phyloP scores from a whole-genome alignment of 1,140 invertebrate genomes.

The Ostrea edulis region DNA sequence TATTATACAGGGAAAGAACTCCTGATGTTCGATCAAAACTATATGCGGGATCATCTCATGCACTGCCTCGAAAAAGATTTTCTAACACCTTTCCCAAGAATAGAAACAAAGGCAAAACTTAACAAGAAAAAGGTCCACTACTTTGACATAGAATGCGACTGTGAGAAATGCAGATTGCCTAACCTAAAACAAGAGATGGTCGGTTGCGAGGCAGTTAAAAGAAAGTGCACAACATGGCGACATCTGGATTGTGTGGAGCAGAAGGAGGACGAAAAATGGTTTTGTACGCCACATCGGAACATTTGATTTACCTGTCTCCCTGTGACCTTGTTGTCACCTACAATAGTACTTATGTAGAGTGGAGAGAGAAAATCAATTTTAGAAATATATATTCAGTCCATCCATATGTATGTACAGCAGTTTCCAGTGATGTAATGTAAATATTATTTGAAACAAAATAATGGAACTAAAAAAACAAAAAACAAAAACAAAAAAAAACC shows the following conservation, averaged over 20 bases:
- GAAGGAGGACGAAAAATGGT: not conserved
- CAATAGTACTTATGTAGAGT: no score
- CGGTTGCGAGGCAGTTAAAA: not conserved
- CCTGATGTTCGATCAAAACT: not conserved
- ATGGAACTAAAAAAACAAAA: no score
- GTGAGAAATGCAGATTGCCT: not conserved
- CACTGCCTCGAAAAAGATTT: not conserved
- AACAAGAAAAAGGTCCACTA: not conserved
- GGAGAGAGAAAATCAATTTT: no score
- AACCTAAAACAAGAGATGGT: conserved; percentile 25
- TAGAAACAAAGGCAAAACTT: not conserved
- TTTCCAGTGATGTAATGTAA: no score
- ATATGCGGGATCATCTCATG: not conserved
- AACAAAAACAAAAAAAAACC: no score
- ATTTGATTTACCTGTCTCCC: not conserved
- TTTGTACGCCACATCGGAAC: not conserved
- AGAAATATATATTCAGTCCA: no score
- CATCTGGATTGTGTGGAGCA: not conserved
- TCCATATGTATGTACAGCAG: no score
- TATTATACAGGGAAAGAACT: not conserved
- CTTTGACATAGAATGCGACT: not conserved
- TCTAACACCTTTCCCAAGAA: not conserved
- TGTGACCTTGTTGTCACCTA: no score
- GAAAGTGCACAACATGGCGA: not conserved
- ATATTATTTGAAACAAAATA: no score